phyloP scores from a whole-genome alignment of 2,888 invertebrate species.

The Lymantria monacha region DNA sequence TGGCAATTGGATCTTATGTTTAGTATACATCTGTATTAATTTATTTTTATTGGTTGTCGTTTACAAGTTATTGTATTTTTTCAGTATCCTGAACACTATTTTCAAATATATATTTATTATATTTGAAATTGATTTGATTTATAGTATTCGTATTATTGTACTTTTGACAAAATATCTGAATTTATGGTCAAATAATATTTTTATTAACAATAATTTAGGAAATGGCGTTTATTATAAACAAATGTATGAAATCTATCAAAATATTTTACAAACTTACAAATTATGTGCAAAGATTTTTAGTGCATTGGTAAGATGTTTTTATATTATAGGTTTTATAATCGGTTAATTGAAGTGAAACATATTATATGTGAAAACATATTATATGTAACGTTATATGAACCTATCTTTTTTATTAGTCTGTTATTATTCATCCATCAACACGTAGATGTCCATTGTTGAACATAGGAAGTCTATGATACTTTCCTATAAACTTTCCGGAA shows the following conservation, averaged over 20 bases:
- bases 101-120: not conserved
- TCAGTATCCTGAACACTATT: not conserved
- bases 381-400: too few relatives aligned
- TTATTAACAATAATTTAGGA: not conserved
- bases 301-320: not conserved
- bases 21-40: not conserved
- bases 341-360: too few relatives aligned
- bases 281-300: not conserved
- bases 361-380: too few relatives aligned
- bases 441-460: too few relatives aligned
- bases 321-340: too few relatives aligned
- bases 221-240: not conserved
- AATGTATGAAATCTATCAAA: not conserved
- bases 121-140: not conserved
- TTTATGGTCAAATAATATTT: not conserved
- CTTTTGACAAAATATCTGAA: not conserved
- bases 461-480: too few relatives aligned
- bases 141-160: not conserved
- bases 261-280: not conserved
- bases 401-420: too few relatives aligned
- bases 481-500: too few relatives aligned
- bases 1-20: not conserved
- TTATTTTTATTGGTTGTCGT: not conserved
- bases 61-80: not conserved
- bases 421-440: too few relatives aligned